These are phyloP conservation scores for Cerastis leucographa DNA, from an alignment of 2,888 invertebrate genomes.

Conservation along the genomic window DNA sequence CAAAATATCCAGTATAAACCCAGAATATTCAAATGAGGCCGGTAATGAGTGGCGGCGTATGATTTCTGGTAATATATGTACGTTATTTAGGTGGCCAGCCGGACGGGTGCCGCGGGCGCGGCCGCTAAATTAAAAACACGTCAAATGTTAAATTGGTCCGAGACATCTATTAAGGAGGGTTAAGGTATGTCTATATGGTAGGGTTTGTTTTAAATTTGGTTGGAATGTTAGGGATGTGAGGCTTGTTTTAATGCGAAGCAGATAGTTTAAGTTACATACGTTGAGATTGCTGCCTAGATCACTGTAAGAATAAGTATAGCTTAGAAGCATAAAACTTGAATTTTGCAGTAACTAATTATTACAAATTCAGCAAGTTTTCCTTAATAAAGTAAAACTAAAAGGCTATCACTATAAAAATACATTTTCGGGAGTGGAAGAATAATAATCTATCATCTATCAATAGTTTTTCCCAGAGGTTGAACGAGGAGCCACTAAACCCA, in stretches of 20 bases:
- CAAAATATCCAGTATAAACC: slow-evolving; percentile 62
- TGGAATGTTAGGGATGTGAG: not conserved
- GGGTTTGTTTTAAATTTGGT: slow-evolving; percentile 34
- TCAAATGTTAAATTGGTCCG: slow-evolving; percentile 90
- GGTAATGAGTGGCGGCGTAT: slow-evolving; percentile 86
- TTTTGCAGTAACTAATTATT: not conserved
- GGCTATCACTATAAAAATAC: not conserved
- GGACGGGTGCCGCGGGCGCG: slow-evolving; percentile 89
- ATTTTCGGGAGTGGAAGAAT: not conserved
- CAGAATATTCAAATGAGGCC: slow-evolving; percentile 83
- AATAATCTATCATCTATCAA: not conserved
- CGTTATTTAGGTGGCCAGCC: slow-evolving; percentile 82
- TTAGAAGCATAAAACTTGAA: too few relatives aligned
- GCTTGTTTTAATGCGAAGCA: not conserved
- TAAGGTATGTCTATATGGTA: slow-evolving; percentile 74
- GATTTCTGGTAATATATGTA: slow-evolving; percentile 87
- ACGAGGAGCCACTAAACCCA: too few relatives aligned
- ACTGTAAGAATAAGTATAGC: not conserved
- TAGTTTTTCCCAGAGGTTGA: not conserved
- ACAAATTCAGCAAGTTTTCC: not conserved
- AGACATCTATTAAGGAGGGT: slow-evolving; percentile 89
- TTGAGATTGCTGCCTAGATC: not conserved
- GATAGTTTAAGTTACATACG: too few relatives aligned
- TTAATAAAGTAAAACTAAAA: not conserved
- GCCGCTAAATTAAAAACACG: slow-evolving; percentile 91